These are phyloP conservation scores for Prochilodus magdalenae DNA, from an alignment of 2,113 vertebrate genomes.

Conservation along the genomic window DNA sequence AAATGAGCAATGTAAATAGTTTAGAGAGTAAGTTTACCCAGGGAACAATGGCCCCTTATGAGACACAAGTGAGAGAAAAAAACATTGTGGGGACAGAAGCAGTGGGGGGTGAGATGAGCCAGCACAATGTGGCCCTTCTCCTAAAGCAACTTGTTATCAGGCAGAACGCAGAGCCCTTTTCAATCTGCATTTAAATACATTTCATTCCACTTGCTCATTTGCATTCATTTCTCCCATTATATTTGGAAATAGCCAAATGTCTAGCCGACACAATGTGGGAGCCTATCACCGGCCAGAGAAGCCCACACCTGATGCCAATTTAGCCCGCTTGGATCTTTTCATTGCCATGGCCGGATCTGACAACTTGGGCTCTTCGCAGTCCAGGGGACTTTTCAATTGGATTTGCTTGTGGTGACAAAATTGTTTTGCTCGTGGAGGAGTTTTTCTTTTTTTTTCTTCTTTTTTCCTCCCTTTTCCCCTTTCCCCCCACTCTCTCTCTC, in stretches of 20 bases:
- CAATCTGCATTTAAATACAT: slow-evolving; percentile 99
- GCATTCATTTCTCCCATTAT: slow-evolving; percentile 99
- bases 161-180: slow-evolving; percentile 89
- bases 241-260: slow-evolving; percentile 96
- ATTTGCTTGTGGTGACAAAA: slow-evolving; percentile 97
- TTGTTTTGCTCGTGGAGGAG: slow-evolving; percentile 85
- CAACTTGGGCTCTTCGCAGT: slow-evolving; percentile 87
- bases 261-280: slow-evolving; percentile 92
- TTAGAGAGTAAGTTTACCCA: slow-evolving; percentile 97
- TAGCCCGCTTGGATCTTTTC: slow-evolving; percentile 87
- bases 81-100: slow-evolving; percentile 84
- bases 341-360: slow-evolving; percentile 87
- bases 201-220: slow-evolving; percentile 98
- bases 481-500: slow-evolving; percentile 38
- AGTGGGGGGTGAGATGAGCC: slow-evolving; percentile 82
- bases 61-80: slow-evolving; percentile 87
- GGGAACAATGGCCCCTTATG: slow-evolving; percentile 97
- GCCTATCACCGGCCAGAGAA: slow-evolving; percentile 86
- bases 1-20: slow-evolving; percentile 99
- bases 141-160: slow-evolving; percentile 99
- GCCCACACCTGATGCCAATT: slow-evolving; percentile 98
- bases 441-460: slow-evolving; percentile 11
- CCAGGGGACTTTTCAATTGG: slow-evolving; percentile 92
- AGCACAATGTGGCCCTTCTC: slow-evolving; percentile 97
- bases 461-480: neutral